Percentiles rank a stretch among this genome's conserved stretches.
These are phyloP conservation scores for Babylonia areolata DNA, from an alignment of 1,140 invertebrate genomes.

Conservation along the genomic window DNA sequence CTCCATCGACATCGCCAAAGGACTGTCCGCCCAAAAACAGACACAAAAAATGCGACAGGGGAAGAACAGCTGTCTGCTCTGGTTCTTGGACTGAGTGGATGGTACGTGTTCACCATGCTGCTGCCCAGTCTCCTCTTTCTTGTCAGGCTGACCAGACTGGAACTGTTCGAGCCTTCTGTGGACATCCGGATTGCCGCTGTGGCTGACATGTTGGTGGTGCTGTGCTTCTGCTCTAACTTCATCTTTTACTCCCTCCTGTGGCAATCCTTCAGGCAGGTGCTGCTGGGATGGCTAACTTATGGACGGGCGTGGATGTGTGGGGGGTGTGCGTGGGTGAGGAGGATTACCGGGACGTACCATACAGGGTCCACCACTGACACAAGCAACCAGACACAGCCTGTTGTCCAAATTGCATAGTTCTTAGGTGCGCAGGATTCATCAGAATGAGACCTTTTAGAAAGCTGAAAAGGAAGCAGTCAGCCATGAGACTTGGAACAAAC, in stretches of 20 bases:
- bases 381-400: not conserved
- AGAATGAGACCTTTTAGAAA: no score
- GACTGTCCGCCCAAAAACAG: not conserved
- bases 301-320: not conserved
- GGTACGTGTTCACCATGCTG: slow-evolving; percentile 34
- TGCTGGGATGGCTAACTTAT: not conserved
- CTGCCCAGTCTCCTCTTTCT: slow-evolving; percentile 27
- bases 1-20: slow-evolving; percentile 23
- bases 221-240: slow-evolving; percentile 24
- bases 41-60: not conserved
- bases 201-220: slow-evolving; percentile 26
- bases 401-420: no score
- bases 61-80: slow-evolving; percentile 13
- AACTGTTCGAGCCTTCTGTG: slow-evolving; percentile 19
- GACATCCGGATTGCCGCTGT: slow-evolving; percentile 32
- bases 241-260: slow-evolving; percentile 38
- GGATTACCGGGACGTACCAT: not conserved
- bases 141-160: slow-evolving; percentile 12
- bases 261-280: slow-evolving; percentile 3
- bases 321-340: not conserved
- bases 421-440: no score
- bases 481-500: no score
- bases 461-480: no score
- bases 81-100: slow-evolving; percentile 18
- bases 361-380: not conserved